Base-by-base conservation (phyloP, 2,888 invertebrate genomes). In the Anorthoa munda region DNA sequence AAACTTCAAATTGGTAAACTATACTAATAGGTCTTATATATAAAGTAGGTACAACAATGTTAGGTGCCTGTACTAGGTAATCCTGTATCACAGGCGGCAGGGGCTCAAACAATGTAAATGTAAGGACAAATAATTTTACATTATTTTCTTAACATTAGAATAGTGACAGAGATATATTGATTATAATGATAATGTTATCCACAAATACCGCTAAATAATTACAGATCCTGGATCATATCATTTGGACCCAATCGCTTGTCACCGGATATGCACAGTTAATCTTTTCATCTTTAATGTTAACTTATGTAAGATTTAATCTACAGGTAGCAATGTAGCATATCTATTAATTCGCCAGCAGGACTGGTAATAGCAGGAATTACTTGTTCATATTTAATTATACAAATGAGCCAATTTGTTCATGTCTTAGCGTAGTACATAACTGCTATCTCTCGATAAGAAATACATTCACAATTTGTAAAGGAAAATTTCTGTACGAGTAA, bases 331-430 rank as follows among this genome's bases (percentile, higher is more conserved):
- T 21, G 59, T 69, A 73, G 84, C 65, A 72, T 55, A 70, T 75
- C 79, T 79, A 74, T 86, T 75, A 85, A 76, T 85, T 72, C 58
- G 75, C 68, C 68, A 60, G 17, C 72, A 71, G 66, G 64, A 68
- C 79, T 55, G 18, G 71, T 78, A 81, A 86, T 70, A 73, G 53
- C 68, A 66, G 71, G 73, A 72, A 67, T 76, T 60, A 72, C 86
- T 69, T 65, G 80, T 75, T 78, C 63, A 77, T 83, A 83, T 86
- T 85, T 79, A 83, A 83, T 83, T 83, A 83, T 79, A 85, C 75
- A 75, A 79, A 79, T 70, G 66, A 45, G 63, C 45, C 56, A 76
- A 81, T 81, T 85, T 85, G 77, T 81, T 31, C 12, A 17, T 72
- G 81, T 85, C 68, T 21, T 46, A 46, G 15, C 59, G 48, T 60